Conservation (phyloP, 1,140 invertebrate species). For the Ditylenchus dipsaci region DNA sequence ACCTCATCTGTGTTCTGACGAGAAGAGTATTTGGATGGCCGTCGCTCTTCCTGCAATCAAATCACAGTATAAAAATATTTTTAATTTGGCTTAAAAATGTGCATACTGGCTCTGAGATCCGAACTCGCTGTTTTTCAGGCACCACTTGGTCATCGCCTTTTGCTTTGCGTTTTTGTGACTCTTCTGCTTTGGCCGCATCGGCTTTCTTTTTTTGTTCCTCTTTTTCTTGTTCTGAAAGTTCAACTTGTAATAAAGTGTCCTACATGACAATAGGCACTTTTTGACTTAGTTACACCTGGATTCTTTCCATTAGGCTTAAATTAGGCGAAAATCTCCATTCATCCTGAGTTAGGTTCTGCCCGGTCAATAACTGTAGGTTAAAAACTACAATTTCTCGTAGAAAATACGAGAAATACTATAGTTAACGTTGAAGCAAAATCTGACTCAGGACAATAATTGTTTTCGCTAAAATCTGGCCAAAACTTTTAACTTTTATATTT, state of each 20-base stretch:
- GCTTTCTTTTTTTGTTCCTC: slow-evolving; percentile 15
- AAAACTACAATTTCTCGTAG: no score
- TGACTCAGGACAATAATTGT: no score
- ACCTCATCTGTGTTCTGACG: background rate
- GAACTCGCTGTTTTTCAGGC: slow-evolving; percentile 33
- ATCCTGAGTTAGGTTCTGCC: no score
- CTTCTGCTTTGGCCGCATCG: slow-evolving; percentile 5
- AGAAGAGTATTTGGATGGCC: background rate
- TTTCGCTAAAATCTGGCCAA: no score
- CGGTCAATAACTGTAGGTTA: no score
- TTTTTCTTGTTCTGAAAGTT: slow-evolving; percentile 14
- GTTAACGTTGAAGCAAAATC: no score
- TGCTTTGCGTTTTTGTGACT: slow-evolving; percentile 12
- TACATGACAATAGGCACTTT: background rate
- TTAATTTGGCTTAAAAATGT: slow-evolving; percentile 7
- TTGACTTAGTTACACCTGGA: no score
- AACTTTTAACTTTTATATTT: no score
- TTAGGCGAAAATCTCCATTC: no score
- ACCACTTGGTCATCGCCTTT: slow-evolving; percentile 28
- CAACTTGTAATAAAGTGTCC: background rate
- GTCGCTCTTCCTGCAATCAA: background rate
- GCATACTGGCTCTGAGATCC: slow-evolving; percentile 18
- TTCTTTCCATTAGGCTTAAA: no score
- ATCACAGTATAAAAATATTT: background rate
- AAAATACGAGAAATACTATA: no score